Base-by-base conservation (phyloP, 2,888 invertebrate genomes). In the Cheilosia urbana region DNA sequence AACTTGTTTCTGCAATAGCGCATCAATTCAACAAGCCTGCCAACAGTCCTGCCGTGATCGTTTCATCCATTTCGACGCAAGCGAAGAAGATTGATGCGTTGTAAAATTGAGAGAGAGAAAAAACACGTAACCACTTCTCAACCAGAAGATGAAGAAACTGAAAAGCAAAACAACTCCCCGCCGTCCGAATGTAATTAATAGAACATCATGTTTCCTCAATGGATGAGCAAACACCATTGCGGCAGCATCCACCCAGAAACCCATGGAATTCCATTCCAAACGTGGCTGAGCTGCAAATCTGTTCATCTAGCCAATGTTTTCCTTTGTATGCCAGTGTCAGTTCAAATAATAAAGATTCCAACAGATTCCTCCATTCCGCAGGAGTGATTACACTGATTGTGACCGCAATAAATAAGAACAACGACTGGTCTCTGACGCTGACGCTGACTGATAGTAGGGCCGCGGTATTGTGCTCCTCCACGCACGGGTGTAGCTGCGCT, bases 141-240 rank as follows among this genome's bases (percentile, higher is more conserved):
- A 47, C 24, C 42, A 40, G 13, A 57, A 62, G 42, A 63, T 15
- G 40, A 63, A 47, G 30, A 6, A 68, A 37, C 21, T 19, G 30
- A 37, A 73, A 51, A 73, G 47, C 34, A 57, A 60, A 65, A 45
- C 60, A 83, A 60, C 69, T 69, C 42, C 65, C 68, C 65, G 60
- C 76, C 81, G 68, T 72, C 68, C 63, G 53, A 77, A 66, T 85
- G 81, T 85, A 85, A 85, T 85, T 85, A 85, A 85, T 85, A 85
- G 85, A 85, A 85, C 85, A 85, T 85, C 85, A 85, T 85, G 85
- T 85, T 81, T 68, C 85, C 62, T 77, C 76, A 81, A 81, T 85
- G 85, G 76, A 72, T 85, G 76, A 81, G 63, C 71, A 85, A 77
- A 85, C 85, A 80, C 76, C 76, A 77, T 62, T 57, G 60, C 76